phyloP scores from a whole-genome alignment of 2,113 vertebrate species.

The Sylvicapra grimmia region DNA sequence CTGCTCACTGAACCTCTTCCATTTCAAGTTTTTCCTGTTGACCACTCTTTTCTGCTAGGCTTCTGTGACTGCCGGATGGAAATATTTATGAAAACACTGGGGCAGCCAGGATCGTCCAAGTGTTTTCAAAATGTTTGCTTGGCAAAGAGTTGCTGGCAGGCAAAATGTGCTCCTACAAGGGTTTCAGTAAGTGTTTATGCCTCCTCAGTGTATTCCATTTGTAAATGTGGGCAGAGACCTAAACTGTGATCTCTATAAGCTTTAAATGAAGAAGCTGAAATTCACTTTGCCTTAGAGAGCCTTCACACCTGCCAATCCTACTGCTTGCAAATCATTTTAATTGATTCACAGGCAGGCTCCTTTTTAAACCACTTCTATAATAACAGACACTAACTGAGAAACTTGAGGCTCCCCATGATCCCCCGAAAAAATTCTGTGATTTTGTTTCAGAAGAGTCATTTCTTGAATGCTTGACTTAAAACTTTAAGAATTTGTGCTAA shows the following conservation, averaged over 20 bases:
- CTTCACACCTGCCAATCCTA: conserved; percentile 9
- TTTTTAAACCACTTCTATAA: neutral
- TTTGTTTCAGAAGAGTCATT: neutral
- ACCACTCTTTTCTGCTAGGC: conserved; percentile 66
- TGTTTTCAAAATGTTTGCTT: conserved; percentile 75
- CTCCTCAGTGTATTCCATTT: conserved; percentile 53
- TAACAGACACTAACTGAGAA: neutral
- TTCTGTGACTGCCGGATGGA: conserved; percentile 67
- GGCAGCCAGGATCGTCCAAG: conserved; percentile 67
- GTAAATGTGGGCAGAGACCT: conserved; percentile 64
- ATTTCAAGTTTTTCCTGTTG: conserved; percentile 68
- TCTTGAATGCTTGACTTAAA: neutral
- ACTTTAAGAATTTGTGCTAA: neutral
- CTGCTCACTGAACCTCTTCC: conserved; percentile 67
- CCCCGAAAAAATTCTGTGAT: neutral
- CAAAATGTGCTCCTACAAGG: conserved; percentile 65
- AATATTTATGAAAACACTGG: conserved; percentile 71
- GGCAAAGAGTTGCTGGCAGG: conserved; percentile 64
- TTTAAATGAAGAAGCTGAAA: conserved; percentile 41
- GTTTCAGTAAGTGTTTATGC: conserved; percentile 62
- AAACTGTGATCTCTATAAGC: conserved; percentile 56
- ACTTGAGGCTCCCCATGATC: neutral
- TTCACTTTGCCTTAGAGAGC: conserved; percentile 30
- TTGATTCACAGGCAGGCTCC: neutral
- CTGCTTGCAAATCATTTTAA: conserved; percentile 26